Conservation (phyloP, 2,888 invertebrate species). For the Sinodicranocentrus sp. region DNA sequence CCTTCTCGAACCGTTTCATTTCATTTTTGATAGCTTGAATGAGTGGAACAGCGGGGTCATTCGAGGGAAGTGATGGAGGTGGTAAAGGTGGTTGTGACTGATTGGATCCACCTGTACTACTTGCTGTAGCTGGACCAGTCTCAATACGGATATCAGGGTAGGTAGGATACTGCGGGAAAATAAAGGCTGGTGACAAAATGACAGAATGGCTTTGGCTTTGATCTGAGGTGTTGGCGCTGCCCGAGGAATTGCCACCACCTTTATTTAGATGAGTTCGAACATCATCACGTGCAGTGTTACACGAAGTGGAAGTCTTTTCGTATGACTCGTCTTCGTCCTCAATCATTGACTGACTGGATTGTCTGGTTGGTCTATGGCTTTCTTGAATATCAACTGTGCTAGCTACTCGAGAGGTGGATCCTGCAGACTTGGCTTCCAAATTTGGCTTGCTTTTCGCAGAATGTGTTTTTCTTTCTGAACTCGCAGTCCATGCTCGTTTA, state of each 20-base stretch:
- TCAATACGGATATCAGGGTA: slow-evolving; percentile 74
- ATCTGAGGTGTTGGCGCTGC: neutral
- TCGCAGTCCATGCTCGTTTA: slow-evolving; percentile 73
- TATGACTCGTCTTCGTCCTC: slow-evolving; percentile 53
- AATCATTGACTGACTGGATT: slow-evolving; percentile 5
- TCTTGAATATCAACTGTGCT: slow-evolving; percentile 36
- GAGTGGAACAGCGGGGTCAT: slow-evolving; percentile 88
- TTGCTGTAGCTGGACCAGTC: slow-evolving; percentile 22
- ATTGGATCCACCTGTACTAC: slow-evolving; percentile 25
- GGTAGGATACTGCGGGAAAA: slow-evolving; percentile 75
- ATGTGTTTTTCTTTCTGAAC: slow-evolving; percentile 70
- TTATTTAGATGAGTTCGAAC: neutral
- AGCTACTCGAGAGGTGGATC: slow-evolving; percentile 25
- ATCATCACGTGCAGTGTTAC: slow-evolving; percentile 32
- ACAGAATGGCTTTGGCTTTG: slow-evolving; percentile 34
- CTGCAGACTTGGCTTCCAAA: slow-evolving; percentile 17
- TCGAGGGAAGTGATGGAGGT: slow-evolving; percentile 78
- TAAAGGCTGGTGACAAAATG: slow-evolving; percentile 59
- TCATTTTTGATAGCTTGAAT: slow-evolving; percentile 92
- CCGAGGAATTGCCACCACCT: neutral
- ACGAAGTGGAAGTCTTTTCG: slow-evolving; percentile 57
- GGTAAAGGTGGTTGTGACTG: slow-evolving; percentile 75
- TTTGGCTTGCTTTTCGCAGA: slow-evolving; percentile 68
- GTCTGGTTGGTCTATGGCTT: neutral
- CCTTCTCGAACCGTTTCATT: slow-evolving; percentile 77